phyloP scores from a whole-genome alignment of 2,113 vertebrate genomes.

The Neopipo cinnamomea region DNA sequence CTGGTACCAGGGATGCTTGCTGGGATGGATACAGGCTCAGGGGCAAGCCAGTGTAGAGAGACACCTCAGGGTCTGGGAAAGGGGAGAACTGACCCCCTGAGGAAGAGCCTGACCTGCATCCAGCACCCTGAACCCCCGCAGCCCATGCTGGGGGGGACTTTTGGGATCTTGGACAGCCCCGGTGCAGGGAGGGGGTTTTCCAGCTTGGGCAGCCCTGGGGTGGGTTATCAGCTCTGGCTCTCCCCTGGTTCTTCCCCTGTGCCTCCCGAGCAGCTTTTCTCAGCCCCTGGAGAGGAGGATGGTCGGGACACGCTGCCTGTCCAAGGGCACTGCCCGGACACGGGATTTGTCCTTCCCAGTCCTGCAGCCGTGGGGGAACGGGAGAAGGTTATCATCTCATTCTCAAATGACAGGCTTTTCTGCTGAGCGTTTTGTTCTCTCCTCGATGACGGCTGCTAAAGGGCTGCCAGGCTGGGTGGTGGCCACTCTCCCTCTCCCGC shows the following conservation, averaged over 20 bases:
- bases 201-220: not conserved
- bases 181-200: not conserved
- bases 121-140: not conserved
- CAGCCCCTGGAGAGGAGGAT: not conserved
- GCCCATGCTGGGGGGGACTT: accelerated
- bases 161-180: not conserved
- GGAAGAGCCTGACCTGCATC: not conserved
- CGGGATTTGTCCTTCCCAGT: not conserved
- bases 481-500: not conserved
- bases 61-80: not conserved
- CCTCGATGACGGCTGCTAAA: not conserved
- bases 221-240: not conserved
- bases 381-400: not conserved
- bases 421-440: not conserved
- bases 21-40: not conserved
- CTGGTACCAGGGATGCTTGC: accelerated
- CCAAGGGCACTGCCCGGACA: not conserved
- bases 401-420: slow-evolving; percentile 21
- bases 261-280: not conserved
- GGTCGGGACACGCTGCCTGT: accelerated
- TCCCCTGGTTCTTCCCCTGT: not conserved
- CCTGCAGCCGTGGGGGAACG: not conserved
- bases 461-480: not conserved
- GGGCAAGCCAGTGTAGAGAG: accelerated
- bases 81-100: not conserved